These are phyloP conservation scores for Beroe ovata DNA, from an alignment of 37 sponge, comb jelly and placozoan species.

Conservation along the genomic window DNA sequence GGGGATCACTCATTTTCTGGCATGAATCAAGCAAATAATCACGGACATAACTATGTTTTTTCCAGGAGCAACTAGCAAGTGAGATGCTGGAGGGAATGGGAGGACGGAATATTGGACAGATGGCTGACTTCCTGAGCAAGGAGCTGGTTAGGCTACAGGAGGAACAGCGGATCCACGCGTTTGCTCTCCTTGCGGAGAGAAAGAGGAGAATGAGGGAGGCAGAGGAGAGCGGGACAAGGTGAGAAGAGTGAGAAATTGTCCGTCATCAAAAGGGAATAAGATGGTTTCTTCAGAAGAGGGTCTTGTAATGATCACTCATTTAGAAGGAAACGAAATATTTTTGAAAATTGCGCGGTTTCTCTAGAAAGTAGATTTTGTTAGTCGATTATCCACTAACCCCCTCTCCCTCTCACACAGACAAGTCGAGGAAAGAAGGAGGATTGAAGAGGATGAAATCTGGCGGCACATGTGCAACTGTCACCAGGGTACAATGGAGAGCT, in stretches of 20 bases:
- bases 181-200: constrained; percentile 88
- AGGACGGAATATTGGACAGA: constrained; percentile 75
- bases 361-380: too few relatives aligned
- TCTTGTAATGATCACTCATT: too few relatives aligned
- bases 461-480: constrained; percentile 79
- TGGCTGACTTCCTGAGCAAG: constrained; percentile 92
- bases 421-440: constrained; percentile 84
- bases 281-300: too few relatives aligned
- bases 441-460: constrained; percentile 91
- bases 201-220: constrained; percentile 92
- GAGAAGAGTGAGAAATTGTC: too few relatives aligned
- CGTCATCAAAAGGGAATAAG: too few relatives aligned
- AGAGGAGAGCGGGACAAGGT: constrained; percentile 88
- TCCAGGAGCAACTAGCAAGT: constrained; percentile 69
- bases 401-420: too few relatives aligned
- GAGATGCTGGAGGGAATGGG: constrained; percentile 73
- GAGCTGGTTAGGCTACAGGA: constrained; percentile 89
- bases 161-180: constrained; percentile 88
- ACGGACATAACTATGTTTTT: background rate
- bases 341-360: too few relatives aligned
- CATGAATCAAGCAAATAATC: too few relatives aligned
- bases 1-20: too few relatives aligned
- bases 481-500: constrained; percentile 82
- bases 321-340: too few relatives aligned
- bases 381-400: too few relatives aligned